A percentile compares a stretch with the other conserved stretches of the same genome.
phyloP scores from a whole-genome alignment of 1,140 invertebrate genomes.

The Lepidurus couesii region DNA sequence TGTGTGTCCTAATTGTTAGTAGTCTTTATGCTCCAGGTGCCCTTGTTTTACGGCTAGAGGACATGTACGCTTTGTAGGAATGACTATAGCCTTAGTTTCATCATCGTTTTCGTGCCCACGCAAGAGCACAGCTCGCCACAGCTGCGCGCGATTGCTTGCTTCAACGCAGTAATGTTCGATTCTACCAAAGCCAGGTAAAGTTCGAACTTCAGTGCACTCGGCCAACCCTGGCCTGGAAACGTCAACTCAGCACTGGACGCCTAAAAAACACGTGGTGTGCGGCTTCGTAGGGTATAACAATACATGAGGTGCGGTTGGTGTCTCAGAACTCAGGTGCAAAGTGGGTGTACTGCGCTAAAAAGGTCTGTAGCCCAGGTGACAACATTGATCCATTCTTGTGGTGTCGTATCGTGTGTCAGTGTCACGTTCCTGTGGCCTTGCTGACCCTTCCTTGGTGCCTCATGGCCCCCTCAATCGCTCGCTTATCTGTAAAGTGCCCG shows the following conservation, averaged over 20 bases:
- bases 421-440: slow-evolving; percentile 9
- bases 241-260: not conserved
- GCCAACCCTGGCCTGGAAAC: not conserved
- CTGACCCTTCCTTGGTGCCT: not conserved
- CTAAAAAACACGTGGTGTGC: not conserved
- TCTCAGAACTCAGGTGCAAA: not conserved
- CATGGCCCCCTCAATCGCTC: not conserved
- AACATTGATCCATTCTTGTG: slow-evolving; percentile 2
- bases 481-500: not conserved
- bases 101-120: too few species aligned
- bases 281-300: not conserved
- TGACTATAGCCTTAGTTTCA: too few species aligned
- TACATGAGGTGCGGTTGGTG: slow-evolving; percentile 2
- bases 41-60: not conserved
- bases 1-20: not conserved
- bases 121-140: not conserved
- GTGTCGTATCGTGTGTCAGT: slow-evolving; percentile 17
- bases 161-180: not conserved
- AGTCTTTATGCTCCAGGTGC: not conserved
- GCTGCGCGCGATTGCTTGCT: not conserved
- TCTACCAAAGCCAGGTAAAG: not conserved
- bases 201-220: not conserved
- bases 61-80: too few species aligned
- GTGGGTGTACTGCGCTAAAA: not conserved
- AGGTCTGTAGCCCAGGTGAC: slow-evolving; percentile 17